Conservation (phyloP, 2,113 vertebrate species). For the Mystacornis crossleyi region DNA sequence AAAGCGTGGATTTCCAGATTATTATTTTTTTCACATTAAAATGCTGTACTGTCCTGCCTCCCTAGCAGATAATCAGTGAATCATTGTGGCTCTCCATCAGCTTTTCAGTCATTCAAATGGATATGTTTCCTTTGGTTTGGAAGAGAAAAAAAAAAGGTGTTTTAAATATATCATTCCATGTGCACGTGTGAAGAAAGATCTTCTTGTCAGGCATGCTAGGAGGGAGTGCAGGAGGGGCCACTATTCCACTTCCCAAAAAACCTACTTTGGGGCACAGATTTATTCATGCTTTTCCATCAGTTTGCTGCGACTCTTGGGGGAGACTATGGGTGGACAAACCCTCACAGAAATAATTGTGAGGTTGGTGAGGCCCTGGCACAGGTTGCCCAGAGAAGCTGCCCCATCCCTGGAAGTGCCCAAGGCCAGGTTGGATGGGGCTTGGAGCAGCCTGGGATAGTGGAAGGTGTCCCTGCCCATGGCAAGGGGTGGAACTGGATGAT, state of each 20-base stretch:
- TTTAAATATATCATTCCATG: not conserved
- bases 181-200: not conserved
- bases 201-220: not conserved
- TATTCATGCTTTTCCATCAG: not conserved
- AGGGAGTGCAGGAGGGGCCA: accelerated
- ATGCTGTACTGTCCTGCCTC: not conserved
- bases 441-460: not conserved
- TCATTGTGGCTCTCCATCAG: not conserved
- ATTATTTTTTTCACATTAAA: not conserved
- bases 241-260: not conserved
- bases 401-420: not conserved
- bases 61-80: not conserved
- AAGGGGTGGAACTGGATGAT: not conserved
- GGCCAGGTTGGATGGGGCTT: accelerated
- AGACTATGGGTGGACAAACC: accelerated
- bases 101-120: not conserved
- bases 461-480: not conserved
- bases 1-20: not conserved
- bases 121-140: not conserved
- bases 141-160: no score
- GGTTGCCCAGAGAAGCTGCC: not conserved
- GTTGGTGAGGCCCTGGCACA: not conserved
- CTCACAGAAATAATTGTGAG: not conserved
- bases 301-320: not conserved
- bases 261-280: not conserved